Evolutionary conservation across 2,797 vertebrate species (phyloP).

Genomic region (Scolopax rusticola): DNA sequence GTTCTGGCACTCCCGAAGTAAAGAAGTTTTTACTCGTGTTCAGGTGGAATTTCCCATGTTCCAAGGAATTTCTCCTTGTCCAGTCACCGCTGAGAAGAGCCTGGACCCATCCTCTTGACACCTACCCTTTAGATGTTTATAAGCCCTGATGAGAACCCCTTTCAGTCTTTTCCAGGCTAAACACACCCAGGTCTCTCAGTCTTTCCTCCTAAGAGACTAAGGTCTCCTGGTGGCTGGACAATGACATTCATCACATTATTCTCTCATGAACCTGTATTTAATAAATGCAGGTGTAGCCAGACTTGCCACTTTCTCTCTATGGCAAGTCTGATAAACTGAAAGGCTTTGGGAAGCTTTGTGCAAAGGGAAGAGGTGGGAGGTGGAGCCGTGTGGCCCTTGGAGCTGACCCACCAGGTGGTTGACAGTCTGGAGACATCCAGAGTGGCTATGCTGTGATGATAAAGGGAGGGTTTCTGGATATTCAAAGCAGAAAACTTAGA

Average conservation of each 20-base stretch:
- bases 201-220: neutral
- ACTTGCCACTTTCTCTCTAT: neutral
- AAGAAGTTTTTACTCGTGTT: too few relatives aligned
- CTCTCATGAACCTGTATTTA: neutral
- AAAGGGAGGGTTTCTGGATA: neutral
- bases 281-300: neutral
- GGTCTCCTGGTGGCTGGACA: neutral
- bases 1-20: too few relatives aligned
- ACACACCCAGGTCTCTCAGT: neutral
- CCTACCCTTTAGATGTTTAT: neutral
- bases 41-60: too few relatives aligned
- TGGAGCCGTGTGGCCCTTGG: neutral
- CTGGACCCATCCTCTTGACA: too few relatives aligned
- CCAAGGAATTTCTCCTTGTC: too few relatives aligned
- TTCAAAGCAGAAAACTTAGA: rapidly evolving
- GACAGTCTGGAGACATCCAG: rapidly evolving
- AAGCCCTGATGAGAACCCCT: neutral
- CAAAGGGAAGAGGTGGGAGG: neutral
- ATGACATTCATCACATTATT: neutral
- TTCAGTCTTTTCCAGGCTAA: neutral
- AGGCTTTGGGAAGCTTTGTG: neutral
- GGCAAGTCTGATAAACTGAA: neutral
- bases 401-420: rapidly evolving
- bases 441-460: rapidly evolving
- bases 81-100: too few relatives aligned